Evolutionary conservation across 2,888 invertebrate genomes (phyloP), one percentile per base, ranked within the genome.

Genomic region (Chymomyza amoena): DNA sequence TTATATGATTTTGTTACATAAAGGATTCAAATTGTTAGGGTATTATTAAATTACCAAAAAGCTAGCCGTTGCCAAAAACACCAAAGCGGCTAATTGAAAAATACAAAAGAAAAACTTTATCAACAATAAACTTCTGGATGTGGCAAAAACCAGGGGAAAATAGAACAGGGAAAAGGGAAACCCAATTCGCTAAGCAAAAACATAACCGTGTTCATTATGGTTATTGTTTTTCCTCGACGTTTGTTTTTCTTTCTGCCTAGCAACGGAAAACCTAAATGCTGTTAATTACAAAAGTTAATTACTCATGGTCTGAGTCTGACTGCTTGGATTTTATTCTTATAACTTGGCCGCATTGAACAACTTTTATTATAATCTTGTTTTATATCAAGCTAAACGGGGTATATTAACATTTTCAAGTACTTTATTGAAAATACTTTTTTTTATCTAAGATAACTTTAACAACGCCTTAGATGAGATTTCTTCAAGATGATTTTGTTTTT

Each of bases 231-330:
- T 15, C 13, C 25, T 28, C 51, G 61, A 6, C 16, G 18, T 16
- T 52, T 52, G 52, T 56, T 64, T 39, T 61, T 52, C 16, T 6
- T 61, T 45, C 32, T 39, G 66, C 45, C 57, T 57, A 57, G 57
- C 60, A 36, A 60, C 13, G n/a, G 16, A 36, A 57, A 60, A 36
- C 60, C 60, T 25, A 60, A 60, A 32, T 60, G 36, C 60, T 36
- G 57, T 57, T 67, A 67, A 67, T 67, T 67, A 56, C 61, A 67
- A 67, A 67, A 67, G 67, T 67, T 67, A 61, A 67, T 67, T 67
- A 67, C 67, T 56, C 56, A 32, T 25, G 28, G 52, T 32, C 59
- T 16, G 50, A 6, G 16, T 54, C 13, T 59, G 9, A n/a, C 50
- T 51, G 18, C 50, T 5, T 50, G 5, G 7, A 50, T 15, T 45